Conservation (phyloP, 2,888 invertebrate genomes). For the Zeuzera pyrina region DNA sequence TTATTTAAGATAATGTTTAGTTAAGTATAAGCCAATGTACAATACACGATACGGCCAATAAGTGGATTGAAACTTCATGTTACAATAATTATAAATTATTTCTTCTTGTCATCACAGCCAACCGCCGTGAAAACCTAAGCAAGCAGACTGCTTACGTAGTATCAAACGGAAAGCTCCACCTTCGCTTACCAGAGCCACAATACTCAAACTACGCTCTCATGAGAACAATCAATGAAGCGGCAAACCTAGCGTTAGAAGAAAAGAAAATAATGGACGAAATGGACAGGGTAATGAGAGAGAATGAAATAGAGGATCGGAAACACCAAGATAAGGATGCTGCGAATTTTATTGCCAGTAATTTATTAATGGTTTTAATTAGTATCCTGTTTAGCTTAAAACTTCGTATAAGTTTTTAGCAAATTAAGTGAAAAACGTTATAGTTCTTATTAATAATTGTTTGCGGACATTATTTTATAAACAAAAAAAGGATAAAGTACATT, state of each 20-base stretch:
- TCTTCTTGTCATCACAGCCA: too few species aligned
- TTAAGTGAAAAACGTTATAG: too few species aligned
- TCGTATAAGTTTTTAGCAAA: too few species aligned
- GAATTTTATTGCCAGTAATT: not conserved
- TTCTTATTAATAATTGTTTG: too few species aligned
- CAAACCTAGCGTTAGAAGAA: conserved; percentile 69
- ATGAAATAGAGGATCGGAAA: conserved; percentile 54
- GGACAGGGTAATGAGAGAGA: conserved; percentile 48
- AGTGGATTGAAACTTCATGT: not conserved
- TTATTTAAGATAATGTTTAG: too few species aligned
- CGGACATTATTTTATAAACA: too few species aligned
- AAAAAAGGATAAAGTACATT: too few species aligned
- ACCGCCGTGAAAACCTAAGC: conserved; percentile 27
- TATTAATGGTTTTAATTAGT: not conserved
- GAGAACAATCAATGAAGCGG: conserved; percentile 79
- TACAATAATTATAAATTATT: conserved; percentile 3
- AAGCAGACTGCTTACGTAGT: conserved; percentile 43
- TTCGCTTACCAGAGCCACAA: conserved; percentile 40
- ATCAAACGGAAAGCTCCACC: conserved; percentile 35
- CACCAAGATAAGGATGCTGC: conserved; percentile 3
- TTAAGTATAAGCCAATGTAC: too few species aligned
- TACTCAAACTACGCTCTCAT: conserved; percentile 78
- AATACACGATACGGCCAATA: not conserved
- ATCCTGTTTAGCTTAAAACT: not conserved
- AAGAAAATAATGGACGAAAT: conserved; percentile 64